Evolutionary conservation across 2,888 invertebrate genomes (phyloP), one percentile per base, ranked within the genome.

Genomic region (Dryococelus australis): DNA sequence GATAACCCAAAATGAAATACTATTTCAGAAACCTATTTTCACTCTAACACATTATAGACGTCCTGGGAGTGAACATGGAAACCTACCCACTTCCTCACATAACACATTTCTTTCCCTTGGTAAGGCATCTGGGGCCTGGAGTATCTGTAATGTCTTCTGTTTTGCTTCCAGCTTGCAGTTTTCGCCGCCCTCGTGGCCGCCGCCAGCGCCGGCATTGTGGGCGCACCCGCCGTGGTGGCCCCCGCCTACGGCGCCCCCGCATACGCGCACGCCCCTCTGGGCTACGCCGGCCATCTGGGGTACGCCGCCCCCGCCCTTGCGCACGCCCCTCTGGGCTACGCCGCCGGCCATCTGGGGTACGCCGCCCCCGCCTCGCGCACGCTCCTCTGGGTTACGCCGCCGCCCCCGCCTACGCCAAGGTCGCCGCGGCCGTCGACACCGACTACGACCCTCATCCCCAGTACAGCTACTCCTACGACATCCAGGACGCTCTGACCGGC

Each of bases 171-270:
- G 88, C 81, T 88, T 47, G 35, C 88, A 86, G 85, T 88, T 86
- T 85, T 88, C 43, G 87, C 92, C 89, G 90, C 93, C 84, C 92
- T 93, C 88, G 90, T 92, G 92, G 93, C 90, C 90, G 93, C 91
- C n/a, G 90, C 93, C n/a, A n/a, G n/a, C n/a, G n/a, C n/a, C n/a
- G n/a, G n/a, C n/a, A n/a, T n/a, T n/a, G n/a, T n/a, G n/a, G 87
- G 87, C 13, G 85, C 87, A 12, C 86, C 85, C 35, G 87, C 88
- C 79, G 88, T 81, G 35, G 88, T 89, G 65, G 88, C 88, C 88
- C 89, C 90, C 24, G 89, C 83, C n/a, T 47, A 47, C 35, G 53
- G 65, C 86, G 80, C 35, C 2, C 91, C 86, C 85, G 88, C 88
- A 78, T 88, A 87, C 87, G 87, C 51, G 83, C 91, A 91, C 84